Evolutionary conservation across 2,888 invertebrate species (phyloP), one percentile per base, ranked within the genome.

Genomic region (Myathropa florea): DNA sequence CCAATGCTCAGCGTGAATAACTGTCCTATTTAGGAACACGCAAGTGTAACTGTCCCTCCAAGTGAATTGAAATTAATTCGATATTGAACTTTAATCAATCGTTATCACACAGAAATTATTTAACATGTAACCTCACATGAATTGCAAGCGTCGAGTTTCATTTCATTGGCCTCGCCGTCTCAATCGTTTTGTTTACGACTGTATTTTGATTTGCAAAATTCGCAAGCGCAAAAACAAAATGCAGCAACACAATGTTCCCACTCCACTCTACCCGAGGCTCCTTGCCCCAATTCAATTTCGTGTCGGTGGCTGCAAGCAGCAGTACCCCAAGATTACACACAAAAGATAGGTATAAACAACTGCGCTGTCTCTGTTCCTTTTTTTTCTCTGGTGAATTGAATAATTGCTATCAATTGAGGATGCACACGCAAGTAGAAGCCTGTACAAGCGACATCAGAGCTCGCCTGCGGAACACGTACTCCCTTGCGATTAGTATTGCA

Each of bases 351-450:
- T n/a, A 12, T 4, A 61, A 61, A 61, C 61, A 39, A 59, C 1
- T 12, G n/a, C 10, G 30, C n/a, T 60, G 23, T 23, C 60, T 53
- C 57, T 24, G 12, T 14, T 0, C 7, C 33, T 33, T 4, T 2
- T 18, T 46, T 46, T 46, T 7, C 46, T 18, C 46, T 6, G 46
- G 18, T 33, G 65, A 82, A 83, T 83, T 83, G 82, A 78, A 78
- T 78, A 83, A 83, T 83, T 78, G 78, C 78, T 67, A 83, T 72
- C 78, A 83, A 83, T 83, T 83, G 77, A 67, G 61, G 28, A 76
- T 64, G 64, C 59, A 70, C 61, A 83, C 82, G 82, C 71, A 72
- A 78, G 39, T 39, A 71, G 26, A 21, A 14, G 57, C 4, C 57
- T 12, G 46, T n/a, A n/a, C 18, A 2, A 46, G 46, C 46, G 46